Conservation (phyloP, 2,888 invertebrate species). For the Synanthedon myopaeformis region DNA sequence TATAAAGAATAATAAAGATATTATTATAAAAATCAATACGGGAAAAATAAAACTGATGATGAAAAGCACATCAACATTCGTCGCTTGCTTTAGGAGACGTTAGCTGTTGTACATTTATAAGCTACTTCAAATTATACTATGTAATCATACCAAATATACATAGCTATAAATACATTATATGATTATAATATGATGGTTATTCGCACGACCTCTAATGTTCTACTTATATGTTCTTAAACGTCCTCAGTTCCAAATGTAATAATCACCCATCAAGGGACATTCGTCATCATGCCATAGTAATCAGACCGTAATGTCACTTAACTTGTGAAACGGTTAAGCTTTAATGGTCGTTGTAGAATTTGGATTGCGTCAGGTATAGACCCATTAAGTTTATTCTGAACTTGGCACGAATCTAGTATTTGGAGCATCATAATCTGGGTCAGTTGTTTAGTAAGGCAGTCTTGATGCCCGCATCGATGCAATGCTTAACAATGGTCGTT, state of each 20-base stretch:
- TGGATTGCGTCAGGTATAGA: conserved; percentile 10
- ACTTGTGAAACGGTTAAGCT: neutral
- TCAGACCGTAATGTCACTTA: neutral
- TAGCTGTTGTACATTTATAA: no score
- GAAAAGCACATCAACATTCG: no score
- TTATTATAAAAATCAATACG: no score
- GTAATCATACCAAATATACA: no score
- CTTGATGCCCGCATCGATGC: conserved; percentile 19
- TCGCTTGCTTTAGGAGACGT: no score
- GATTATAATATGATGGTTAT: no score
- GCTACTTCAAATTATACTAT: no score
- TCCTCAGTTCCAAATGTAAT: neutral
- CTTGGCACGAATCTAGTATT: conserved; percentile 46
- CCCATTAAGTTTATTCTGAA: conserved; percentile 27
- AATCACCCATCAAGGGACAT: neutral
- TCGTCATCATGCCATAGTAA: neutral
- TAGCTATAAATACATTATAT: no score
- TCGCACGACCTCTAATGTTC: no score
- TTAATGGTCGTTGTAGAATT: conserved; percentile 7
- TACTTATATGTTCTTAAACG: neutral
- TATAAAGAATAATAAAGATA: no score
- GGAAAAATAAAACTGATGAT: no score
- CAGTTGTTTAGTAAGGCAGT: conserved; percentile 54
- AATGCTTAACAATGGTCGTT: conserved; percentile 17
- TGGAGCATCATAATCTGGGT: conserved; percentile 56